These are phyloP conservation scores for Theretra japonica DNA, from an alignment of 2,888 invertebrate genomes.

Conservation along the genomic window DNA sequence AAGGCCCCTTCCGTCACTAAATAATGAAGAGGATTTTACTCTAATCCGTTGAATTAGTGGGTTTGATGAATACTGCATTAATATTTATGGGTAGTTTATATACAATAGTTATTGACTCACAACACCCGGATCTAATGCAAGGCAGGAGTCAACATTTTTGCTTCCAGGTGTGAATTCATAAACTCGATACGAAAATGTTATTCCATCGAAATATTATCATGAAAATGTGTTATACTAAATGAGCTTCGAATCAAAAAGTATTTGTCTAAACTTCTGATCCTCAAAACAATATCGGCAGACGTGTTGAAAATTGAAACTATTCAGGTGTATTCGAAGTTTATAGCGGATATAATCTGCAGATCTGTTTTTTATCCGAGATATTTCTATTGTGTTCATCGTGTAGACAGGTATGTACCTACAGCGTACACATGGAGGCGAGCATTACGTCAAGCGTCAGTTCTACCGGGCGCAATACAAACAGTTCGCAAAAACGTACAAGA, in stretches of 20 bases:
- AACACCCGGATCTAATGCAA: too few species aligned
- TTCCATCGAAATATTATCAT: background rate
- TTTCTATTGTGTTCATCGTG: constrained; percentile 14
- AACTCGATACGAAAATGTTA: too few species aligned
- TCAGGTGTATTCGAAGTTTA: background rate
- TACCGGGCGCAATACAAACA: constrained; percentile 70
- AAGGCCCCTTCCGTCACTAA: too few species aligned
- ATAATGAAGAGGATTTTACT: too few species aligned
- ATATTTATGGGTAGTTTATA: too few species aligned
- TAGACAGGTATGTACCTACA: constrained; percentile 13
- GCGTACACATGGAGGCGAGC: constrained; percentile 48
- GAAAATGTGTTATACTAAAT: background rate
- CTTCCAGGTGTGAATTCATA: too few species aligned
- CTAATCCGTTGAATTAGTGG: too few species aligned
- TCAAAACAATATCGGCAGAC: background rate
- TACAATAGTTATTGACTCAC: too few species aligned
- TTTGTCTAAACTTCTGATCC: background rate
- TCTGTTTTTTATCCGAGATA: background rate
- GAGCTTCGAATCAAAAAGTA: background rate
- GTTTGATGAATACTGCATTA: too few species aligned
- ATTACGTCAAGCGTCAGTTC: constrained; percentile 67
- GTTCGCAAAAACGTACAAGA: constrained; percentile 67
- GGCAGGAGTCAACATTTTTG: too few species aligned
- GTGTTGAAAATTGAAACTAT: background rate
- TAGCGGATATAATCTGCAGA: background rate